Evolutionary conservation across 2,888 invertebrate species (phyloP).

Genomic region (Dryococelus australis): DNA sequence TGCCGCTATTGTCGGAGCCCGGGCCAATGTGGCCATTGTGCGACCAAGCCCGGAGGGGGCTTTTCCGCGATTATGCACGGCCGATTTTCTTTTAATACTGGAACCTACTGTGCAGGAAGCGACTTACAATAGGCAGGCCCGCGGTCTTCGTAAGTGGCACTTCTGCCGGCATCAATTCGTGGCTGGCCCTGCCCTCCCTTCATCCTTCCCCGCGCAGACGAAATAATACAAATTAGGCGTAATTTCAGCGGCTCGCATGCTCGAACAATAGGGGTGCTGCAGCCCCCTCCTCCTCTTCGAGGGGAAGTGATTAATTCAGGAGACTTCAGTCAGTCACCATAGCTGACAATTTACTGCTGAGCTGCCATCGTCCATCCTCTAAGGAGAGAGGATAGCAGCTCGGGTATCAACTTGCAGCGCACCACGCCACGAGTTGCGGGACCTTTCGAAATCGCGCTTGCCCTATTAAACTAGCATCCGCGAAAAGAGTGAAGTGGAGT

Average conservation of each 20-base stretch:
- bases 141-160: neutral
- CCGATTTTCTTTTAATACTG: conserved; percentile 16
- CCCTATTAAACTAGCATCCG: no score
- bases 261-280: neutral
- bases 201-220: neutral
- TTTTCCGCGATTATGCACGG: conserved; percentile 8
- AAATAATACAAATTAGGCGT: conserved; percentile 9
- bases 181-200: neutral
- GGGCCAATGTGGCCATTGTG: neutral
- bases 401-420: no score
- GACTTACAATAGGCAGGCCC: neutral
- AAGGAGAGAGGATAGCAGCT: no score
- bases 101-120: conserved; percentile 11
- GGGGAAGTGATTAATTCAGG: neutral
- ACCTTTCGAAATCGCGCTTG: no score
- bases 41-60: neutral
- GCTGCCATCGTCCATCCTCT: no score
- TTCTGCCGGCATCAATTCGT: conserved; percentile 11
- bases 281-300: neutral
- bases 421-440: no score
- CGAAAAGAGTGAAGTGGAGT: no score
- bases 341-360: neutral
- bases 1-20: neutral
- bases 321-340: neutral
- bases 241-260: conserved; percentile 16